Evolutionary conservation across 1,140 invertebrate species (phyloP).

Genomic region (Drosophila tsacasi): DNA sequence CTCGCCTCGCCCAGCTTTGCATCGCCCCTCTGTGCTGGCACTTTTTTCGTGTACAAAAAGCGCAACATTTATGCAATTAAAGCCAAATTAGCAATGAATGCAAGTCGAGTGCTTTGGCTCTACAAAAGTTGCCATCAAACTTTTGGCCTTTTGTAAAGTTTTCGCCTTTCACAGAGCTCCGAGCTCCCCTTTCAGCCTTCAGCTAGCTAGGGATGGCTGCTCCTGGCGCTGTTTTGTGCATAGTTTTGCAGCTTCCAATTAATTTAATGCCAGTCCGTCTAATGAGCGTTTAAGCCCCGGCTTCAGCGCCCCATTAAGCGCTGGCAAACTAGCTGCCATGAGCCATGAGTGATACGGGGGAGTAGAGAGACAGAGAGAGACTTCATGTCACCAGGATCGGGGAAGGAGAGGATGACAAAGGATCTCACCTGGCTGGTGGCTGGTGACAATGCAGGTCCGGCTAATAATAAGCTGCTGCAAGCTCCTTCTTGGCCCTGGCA

Average conservation of each 20-base stretch:
- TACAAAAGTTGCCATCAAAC: slow-evolving; percentile 81
- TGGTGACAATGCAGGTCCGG: slow-evolving; percentile 22
- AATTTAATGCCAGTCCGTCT: slow-evolving; percentile 80
- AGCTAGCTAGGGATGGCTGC: neutral
- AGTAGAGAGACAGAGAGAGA: neutral
- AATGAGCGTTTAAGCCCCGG: slow-evolving; percentile 79
- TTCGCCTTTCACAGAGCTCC: slow-evolving; percentile 52
- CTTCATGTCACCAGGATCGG: slow-evolving; percentile 19
- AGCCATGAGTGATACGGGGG: slow-evolving; percentile 16
- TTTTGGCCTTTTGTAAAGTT: slow-evolving; percentile 84
- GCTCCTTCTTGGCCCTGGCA: slow-evolving; percentile 57
- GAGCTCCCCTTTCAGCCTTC: slow-evolving; percentile 14
- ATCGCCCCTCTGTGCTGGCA: slow-evolving; percentile 13
- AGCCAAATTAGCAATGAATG: slow-evolving; percentile 83
- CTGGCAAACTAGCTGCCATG: slow-evolving; percentile 10
- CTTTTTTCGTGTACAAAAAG: slow-evolving; percentile 75
- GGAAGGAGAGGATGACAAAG: neutral
- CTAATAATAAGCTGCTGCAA: slow-evolving; percentile 29
- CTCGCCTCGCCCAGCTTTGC: neutral
- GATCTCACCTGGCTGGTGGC: slow-evolving; percentile 17
- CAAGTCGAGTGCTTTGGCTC: slow-evolving; percentile 78
- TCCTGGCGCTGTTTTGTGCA: slow-evolving; percentile 41
- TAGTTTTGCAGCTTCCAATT: slow-evolving; percentile 75
- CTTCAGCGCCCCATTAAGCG: slow-evolving; percentile 43
- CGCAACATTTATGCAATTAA: slow-evolving; percentile 83